Base-by-base conservation (phyloP, 2,888 invertebrate species). In the Caenorhabditis virilis region DNA sequence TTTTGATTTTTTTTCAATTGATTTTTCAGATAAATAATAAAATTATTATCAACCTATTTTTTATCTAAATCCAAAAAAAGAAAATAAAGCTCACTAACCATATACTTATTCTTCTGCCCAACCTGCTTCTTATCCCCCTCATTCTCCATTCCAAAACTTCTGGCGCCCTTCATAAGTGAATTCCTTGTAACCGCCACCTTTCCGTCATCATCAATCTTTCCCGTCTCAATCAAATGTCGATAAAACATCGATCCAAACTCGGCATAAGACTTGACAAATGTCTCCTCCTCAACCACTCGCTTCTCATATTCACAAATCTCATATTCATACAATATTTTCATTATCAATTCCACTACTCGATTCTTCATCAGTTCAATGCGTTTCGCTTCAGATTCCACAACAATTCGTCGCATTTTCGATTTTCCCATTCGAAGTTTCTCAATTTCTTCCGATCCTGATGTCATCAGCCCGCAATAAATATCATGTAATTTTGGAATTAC, bases 271-370 rank as follows among this genome's bases (percentile, higher is more conserved):
- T 38, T 3, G 7, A 52, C 30, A 30, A 58, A 65, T 1, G 16
- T 42, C 18, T 46, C 47, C 23, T 45, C 45, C 26, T 58, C 51
- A 0, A 41, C 55, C 25, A 41, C n/a, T 42, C 52, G 53, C 20
- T 49, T 9, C 13, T 55, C 45, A 11, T 45, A 41, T 41, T 48
- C 43, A 23, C 18, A 52, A 25, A 46, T 36, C 45, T 65, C 65
- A 38, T 55, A 56, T 42, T 65, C 65, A 33, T 56, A 60, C 15
- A 65, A 50, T 26, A 65, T 60, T 60, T 60, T 65, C 60, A 65
- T 60, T 22, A 65, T 45, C 16, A 65, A 39, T 22, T 65, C 60
- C 33, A 65, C 35, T 4, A 56, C 53, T n/a, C 42, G 13, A 50
- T 54, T 59, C 27, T 45, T 43, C 3, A 52, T 42, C n/a, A 54